Percentiles rank a stretch among this genome's conserved stretches.
Conservation (phyloP, 2,888 invertebrate species). For the Tenthredo mesomela region DNA sequence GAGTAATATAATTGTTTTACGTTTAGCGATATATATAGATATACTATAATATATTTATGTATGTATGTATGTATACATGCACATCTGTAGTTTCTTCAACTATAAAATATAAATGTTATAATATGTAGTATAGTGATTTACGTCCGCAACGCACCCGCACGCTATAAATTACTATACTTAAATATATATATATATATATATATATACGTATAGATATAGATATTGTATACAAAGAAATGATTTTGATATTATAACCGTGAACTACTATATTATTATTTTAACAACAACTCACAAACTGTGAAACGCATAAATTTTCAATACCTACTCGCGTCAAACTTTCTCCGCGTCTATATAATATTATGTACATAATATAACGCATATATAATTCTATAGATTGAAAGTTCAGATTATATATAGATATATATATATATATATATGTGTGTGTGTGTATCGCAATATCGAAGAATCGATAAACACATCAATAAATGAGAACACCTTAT, state of each 20-base stretch:
- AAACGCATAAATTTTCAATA: not conserved
- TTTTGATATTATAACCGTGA: not conserved
- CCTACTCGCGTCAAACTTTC: not conserved
- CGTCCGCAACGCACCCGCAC: not conserved
- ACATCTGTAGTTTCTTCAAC: not conserved
- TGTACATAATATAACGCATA: not conserved
- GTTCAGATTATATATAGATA: not conserved
- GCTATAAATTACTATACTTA: not conserved
- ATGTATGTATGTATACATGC: not conserved
- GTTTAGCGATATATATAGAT: not conserved
- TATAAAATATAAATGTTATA: not conserved
- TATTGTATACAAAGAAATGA: not conserved
- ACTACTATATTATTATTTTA: not conserved
- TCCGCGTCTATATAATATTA: not conserved
- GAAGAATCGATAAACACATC: not conserved
- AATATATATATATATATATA: not conserved
- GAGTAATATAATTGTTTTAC: not conserved
- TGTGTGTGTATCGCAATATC: no score
- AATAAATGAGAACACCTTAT: no score
- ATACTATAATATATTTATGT: not conserved
- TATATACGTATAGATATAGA: not conserved
- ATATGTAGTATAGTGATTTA: not conserved
- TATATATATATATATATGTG: not conserved
- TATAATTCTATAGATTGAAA: not conserved
- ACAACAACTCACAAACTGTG: not conserved